A percentile compares a stretch with the other conserved stretches of the same genome.
phyloP scores from a whole-genome alignment of 2,113 vertebrate species.

The Muntiacus muntjak region DNA sequence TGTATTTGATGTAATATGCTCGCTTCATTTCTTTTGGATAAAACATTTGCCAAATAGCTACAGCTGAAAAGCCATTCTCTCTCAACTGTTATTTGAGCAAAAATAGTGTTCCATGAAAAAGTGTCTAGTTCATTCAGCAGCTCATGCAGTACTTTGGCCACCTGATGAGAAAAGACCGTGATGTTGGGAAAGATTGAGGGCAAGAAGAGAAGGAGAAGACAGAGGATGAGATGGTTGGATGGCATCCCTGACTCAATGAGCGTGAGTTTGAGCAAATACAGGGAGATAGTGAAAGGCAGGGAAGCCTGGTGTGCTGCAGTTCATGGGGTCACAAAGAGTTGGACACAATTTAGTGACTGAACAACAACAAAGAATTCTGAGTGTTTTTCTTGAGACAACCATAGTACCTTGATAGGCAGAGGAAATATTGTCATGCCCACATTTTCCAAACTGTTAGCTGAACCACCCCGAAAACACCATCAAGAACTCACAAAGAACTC shows the following conservation, averaged over 20 bases:
- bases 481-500: not conserved
- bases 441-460: not conserved
- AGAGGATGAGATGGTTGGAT: not conserved
- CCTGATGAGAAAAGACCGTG: not conserved
- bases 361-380: not conserved
- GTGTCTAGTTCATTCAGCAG: accelerated
- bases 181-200: not conserved
- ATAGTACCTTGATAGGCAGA: accelerated
- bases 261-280: not conserved
- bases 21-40: not conserved
- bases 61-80: not conserved
- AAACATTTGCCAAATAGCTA: not conserved
- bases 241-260: not conserved
- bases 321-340: not conserved
- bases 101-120: not conserved
- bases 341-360: not conserved
- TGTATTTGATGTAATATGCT: not conserved
- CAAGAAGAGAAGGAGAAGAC: not conserved
- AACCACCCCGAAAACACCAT: not conserved
- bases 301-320: not conserved
- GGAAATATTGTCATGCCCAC: not conserved
- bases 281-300: not conserved
- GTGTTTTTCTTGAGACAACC: not conserved
- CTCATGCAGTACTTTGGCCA: not conserved
- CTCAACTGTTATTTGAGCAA: not conserved